A percentile compares a stretch with the other conserved stretches of the same genome.
These are phyloP conservation scores for Malthinus flaveolus DNA, from an alignment of 2,888 invertebrate genomes.

Conservation along the genomic window DNA sequence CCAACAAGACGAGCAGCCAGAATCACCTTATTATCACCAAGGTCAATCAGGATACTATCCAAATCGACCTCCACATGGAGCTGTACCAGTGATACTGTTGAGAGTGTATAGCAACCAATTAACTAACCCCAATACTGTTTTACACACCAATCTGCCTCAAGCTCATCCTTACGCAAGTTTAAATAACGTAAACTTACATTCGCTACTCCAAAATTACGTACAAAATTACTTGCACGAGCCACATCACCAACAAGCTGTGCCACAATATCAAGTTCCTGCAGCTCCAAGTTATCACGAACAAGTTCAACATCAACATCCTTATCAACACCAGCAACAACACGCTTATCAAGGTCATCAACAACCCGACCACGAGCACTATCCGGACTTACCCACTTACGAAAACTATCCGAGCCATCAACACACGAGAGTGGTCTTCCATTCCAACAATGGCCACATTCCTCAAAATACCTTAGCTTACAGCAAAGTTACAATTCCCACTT, in stretches of 20 bases:
- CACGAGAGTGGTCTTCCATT: slow-evolving; percentile 59
- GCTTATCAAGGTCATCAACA: slow-evolving; percentile 35
- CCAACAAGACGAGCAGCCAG: background rate
- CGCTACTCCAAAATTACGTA: slow-evolving; percentile 60
- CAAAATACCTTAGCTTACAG: slow-evolving; percentile 15
- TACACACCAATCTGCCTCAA: slow-evolving; percentile 61
- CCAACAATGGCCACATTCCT: slow-evolving; percentile 26
- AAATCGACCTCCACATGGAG: slow-evolving; percentile 54
- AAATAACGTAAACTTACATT: slow-evolving; percentile 61
- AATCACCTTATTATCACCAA: slow-evolving; percentile 19
- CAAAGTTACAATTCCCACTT: slow-evolving; percentile 13
- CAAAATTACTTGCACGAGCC: slow-evolving; percentile 42
- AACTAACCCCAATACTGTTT: slow-evolving; percentile 57
- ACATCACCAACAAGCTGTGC: slow-evolving; percentile 27
- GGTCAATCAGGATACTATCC: slow-evolving; percentile 48
- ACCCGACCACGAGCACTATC: slow-evolving; percentile 35
- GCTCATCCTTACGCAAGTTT: slow-evolving; percentile 60
- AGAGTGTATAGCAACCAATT: slow-evolving; percentile 63
- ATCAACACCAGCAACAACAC: background rate
- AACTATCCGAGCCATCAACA: slow-evolving; percentile 64
- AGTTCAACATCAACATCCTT: background rate
- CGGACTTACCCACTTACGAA: slow-evolving; percentile 55
- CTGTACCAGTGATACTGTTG: slow-evolving; percentile 62
- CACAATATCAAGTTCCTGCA: background rate
- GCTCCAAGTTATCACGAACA: slow-evolving; percentile 4